Evolutionary conservation across 2,113 vertebrate genomes (phyloP).

Genomic region (Epinephelus moara): DNA sequence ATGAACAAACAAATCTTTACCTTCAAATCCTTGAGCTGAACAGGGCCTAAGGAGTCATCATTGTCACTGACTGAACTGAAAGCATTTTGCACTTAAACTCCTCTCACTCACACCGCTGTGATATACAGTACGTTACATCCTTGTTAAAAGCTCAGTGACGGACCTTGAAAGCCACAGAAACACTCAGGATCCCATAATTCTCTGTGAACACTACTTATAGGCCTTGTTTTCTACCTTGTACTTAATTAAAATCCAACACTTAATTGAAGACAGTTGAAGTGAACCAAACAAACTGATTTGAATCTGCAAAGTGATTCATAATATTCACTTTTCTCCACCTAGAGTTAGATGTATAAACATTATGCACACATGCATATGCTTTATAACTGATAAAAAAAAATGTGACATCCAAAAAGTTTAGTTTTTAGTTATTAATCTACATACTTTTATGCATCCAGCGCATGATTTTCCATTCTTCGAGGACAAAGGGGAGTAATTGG

Average conservation of each 20-base stretch:
- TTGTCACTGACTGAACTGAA: neutral
- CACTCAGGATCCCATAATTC: too few relatives aligned
- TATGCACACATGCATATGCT: too few relatives aligned
- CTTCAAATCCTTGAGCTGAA: neutral
- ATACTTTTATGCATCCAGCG: neutral
- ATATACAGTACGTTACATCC: too few relatives aligned
- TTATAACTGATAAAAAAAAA: neutral
- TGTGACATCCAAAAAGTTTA: neutral
- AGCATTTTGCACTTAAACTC: neutral
- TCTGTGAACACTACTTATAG: too few relatives aligned
- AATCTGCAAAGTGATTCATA: neutral
- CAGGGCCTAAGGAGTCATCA: neutral
- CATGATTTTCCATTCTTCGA: neutral
- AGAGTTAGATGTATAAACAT: neutral
- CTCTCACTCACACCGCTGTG: neutral
- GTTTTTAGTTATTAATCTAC: neutral
- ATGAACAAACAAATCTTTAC: constrained; percentile 4
- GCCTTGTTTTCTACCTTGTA: too few relatives aligned
- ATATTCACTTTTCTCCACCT: neutral
- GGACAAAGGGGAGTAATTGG: neutral
- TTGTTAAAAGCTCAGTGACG: too few relatives aligned
- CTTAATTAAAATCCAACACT: too few relatives aligned
- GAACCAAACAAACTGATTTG: too few relatives aligned
- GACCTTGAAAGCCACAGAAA: too few relatives aligned
- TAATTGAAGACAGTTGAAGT: too few relatives aligned